Percentiles rank a stretch among this genome's conserved stretches.
Evolutionary conservation across 2,888 invertebrate species (phyloP).

Genomic region (Drosophila koepferae): DNA sequence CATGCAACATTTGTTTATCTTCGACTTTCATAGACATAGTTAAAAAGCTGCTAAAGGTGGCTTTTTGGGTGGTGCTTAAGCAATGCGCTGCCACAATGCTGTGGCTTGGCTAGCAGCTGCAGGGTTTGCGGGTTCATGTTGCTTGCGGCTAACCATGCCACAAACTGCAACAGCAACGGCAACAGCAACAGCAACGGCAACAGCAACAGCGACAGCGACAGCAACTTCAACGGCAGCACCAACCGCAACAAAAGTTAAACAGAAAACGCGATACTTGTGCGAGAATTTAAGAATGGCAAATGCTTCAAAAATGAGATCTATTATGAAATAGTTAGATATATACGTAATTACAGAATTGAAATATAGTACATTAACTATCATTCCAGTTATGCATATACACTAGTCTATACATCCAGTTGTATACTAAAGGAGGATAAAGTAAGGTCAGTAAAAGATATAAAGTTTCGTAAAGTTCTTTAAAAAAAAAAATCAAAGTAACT

Average conservation of each 20-base stretch:
- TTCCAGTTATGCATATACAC: too few relatives aligned
- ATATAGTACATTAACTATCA: too few relatives aligned
- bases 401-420: too few relatives aligned
- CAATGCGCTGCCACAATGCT: constrained; percentile 2
- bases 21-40: constrained; percentile 16
- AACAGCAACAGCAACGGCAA: constrained; percentile 15
- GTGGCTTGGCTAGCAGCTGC: constrained; percentile 9
- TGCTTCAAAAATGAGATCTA: background rate
- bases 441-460: background rate
- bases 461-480: background rate
- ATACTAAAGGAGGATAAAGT: too few relatives aligned
- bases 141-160: constrained; percentile 22
- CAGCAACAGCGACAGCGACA: constrained; percentile 15
- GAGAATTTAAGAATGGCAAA: constrained; percentile 35
- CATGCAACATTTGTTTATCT: constrained; percentile 42
- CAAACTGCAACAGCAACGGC: constrained; percentile 17
- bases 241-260: constrained; percentile 33
- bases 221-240: constrained; percentile 15
- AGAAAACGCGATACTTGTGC: constrained; percentile 68
- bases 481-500: background rate
- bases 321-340: background rate
- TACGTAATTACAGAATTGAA: too few relatives aligned
- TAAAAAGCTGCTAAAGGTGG: constrained; percentile 3
- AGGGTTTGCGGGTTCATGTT: constrained; percentile 15
- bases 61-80: constrained; percentile 13